Conservation (phyloP, 2,888 invertebrate species). For the Limnephilus lunatus region DNA sequence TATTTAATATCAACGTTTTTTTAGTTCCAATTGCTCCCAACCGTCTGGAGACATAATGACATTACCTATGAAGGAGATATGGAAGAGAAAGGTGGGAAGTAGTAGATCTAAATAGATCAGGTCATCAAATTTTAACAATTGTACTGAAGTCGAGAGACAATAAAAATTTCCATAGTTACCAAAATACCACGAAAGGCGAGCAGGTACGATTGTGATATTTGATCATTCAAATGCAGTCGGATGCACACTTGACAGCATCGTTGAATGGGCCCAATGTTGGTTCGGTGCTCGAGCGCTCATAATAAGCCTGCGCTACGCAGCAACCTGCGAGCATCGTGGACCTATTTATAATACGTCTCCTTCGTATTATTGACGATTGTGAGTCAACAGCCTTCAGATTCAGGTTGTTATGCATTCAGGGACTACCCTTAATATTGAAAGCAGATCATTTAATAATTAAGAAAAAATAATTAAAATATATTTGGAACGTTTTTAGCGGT, state of each 20-base stretch:
- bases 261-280: slow-evolving; percentile 5
- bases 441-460: background rate
- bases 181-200: background rate
- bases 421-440: background rate
- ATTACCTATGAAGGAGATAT: too few species aligned
- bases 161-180: background rate
- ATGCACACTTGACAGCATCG: background rate
- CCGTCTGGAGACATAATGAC: too few species aligned
- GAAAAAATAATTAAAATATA: background rate
- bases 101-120: too few species aligned
- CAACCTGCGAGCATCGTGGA: background rate
- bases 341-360: background rate
- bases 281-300: background rate
- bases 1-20: too few species aligned
- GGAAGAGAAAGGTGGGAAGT: too few species aligned
- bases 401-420: background rate
- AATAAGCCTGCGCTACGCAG: background rate
- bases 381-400: slow-evolving; percentile 20
- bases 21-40: too few species aligned
- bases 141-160: background rate
- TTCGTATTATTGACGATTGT: slow-evolving; percentile 5
- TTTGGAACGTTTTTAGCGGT: background rate
- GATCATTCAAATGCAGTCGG: background rate
- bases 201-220: background rate
- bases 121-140: too few species aligned